Evolutionary conservation across 2,797 vertebrate species (phyloP).

Genomic region (Potorous gilbertii): DNA sequence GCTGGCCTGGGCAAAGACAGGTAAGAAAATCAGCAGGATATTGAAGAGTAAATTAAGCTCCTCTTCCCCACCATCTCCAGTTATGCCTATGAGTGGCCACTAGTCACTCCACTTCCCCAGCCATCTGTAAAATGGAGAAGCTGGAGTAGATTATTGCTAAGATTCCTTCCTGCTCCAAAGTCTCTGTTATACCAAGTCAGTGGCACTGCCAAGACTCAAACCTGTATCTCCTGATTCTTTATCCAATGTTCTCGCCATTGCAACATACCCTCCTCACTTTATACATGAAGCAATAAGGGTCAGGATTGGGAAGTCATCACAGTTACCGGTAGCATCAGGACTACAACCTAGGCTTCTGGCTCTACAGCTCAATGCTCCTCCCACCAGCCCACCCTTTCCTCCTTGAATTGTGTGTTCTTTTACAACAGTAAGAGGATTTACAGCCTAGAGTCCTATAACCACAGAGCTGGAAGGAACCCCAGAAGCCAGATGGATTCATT

Average conservation of each 20-base stretch:
- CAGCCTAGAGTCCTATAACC: not conserved
- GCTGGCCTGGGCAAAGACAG: not conserved
- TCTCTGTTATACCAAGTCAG: not conserved
- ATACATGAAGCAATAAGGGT: not conserved
- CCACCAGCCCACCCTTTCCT: not conserved
- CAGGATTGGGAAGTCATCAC: too few species aligned
- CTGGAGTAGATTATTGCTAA: not conserved
- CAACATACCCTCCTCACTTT: not conserved
- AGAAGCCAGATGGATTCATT: not conserved
- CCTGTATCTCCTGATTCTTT: not conserved
- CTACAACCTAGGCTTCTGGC: not conserved
- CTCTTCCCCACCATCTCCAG: not conserved
- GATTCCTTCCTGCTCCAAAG: not conserved
- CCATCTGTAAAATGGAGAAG: not conserved
- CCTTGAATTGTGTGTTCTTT: not conserved
- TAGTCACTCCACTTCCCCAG: not conserved
- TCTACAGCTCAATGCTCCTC: not conserved
- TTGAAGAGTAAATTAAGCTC: not conserved
- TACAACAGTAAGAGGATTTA: not conserved
- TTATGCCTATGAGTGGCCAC: not conserved
- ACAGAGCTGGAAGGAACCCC: not conserved
- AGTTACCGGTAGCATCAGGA: not conserved
- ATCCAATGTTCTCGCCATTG: not conserved
- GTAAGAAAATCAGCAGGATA: not conserved
- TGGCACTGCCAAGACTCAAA: not conserved